Evolutionary conservation across 2,888 invertebrate genomes (phyloP).

Genomic region (Gandaritis pyraliata): DNA sequence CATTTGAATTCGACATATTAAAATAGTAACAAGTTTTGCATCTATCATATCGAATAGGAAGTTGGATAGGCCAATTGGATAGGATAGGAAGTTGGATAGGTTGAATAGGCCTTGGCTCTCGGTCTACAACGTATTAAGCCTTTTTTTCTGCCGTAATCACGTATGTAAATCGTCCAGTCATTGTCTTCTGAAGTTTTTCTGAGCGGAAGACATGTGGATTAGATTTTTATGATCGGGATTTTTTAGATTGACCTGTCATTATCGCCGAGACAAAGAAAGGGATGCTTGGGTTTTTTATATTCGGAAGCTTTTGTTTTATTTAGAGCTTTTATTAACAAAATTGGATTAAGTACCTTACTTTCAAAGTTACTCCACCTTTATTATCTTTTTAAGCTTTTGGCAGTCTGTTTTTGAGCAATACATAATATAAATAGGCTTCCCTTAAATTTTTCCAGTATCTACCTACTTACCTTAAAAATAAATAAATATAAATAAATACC

Average conservation of each 20-base stretch:
- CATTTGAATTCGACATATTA: too few species aligned
- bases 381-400: too few species aligned
- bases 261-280: slow-evolving; percentile 43
- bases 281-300: slow-evolving; percentile 22
- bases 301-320: slow-evolving; percentile 23
- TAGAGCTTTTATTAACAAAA: not conserved
- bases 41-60: too few species aligned
- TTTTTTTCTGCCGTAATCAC: slow-evolving; percentile 67
- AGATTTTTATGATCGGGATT: slow-evolving; percentile 53
- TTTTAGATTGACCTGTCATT: slow-evolving; percentile 49
- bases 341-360: not conserved
- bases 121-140: slow-evolving; percentile 43
- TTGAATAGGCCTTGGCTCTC: slow-evolving; percentile 9
- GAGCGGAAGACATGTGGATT: slow-evolving; percentile 67
- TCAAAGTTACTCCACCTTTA: not conserved
- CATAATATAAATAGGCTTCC: too few species aligned
- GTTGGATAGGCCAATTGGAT: too few species aligned
- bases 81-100: too few species aligned
- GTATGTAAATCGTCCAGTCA: slow-evolving; percentile 79
- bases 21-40: too few species aligned
- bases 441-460: not conserved
- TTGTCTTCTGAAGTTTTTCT: slow-evolving; percentile 68
- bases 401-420: too few species aligned
- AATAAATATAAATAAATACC: too few species aligned
- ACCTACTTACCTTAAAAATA: too few species aligned